These are phyloP conservation scores for Sinohyriopsis cumingii DNA, from an alignment of 2,888 invertebrate genomes.

Conservation along the genomic window DNA sequence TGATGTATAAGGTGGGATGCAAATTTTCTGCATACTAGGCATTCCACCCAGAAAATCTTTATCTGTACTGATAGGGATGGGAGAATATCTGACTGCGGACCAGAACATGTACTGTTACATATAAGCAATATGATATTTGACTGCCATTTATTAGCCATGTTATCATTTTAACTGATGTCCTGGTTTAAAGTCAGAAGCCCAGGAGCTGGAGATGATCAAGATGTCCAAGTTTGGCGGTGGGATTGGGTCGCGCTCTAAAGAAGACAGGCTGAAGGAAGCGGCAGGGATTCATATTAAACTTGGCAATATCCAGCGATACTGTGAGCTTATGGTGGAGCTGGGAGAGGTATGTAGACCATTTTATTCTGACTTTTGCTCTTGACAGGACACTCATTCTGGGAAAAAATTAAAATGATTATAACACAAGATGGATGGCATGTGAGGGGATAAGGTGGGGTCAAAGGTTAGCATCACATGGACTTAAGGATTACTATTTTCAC, in stretches of 20 bases:
- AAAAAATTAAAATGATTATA: neutral
- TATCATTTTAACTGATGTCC: too few species aligned
- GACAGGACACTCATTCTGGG: neutral
- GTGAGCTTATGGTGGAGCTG: constrained; percentile 72
- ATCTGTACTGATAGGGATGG: too few species aligned
- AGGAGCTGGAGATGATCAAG: constrained; percentile 69
- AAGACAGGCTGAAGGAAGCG: constrained; percentile 65
- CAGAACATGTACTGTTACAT: too few species aligned
- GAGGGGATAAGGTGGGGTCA: neutral
- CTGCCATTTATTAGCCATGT: too few species aligned
- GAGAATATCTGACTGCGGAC: too few species aligned
- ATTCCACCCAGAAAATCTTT: too few species aligned
- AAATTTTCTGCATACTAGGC: too few species aligned
- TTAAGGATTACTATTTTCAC: too few species aligned
- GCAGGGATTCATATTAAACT: constrained; percentile 67
- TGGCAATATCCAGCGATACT: constrained; percentile 72
- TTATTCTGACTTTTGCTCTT: neutral
- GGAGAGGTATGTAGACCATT: constrained; percentile 62
- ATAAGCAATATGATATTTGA: too few species aligned
- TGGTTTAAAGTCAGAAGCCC: constrained; percentile 66
- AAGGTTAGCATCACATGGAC: too few species aligned
- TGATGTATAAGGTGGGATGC: too few species aligned
- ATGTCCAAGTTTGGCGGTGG: constrained; percentile 63
- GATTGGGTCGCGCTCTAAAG: constrained; percentile 60
- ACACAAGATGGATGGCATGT: neutral